Evolutionary conservation across 2,113 vertebrate genomes (phyloP).

Genomic region (Raja brachyura): DNA sequence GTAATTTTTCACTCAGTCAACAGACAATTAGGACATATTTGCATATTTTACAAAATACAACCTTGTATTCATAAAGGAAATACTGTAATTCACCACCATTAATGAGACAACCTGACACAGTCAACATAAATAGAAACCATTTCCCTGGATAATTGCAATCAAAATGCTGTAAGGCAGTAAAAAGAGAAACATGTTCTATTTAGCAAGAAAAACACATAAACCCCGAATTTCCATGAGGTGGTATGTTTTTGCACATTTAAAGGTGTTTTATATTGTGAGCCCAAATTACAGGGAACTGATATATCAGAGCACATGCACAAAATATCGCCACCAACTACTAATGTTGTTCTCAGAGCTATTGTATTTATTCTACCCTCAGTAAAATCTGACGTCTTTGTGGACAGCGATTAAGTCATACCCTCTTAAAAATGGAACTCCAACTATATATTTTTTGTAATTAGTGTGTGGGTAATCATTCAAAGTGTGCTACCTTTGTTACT

Average conservation of each 20-base stretch:
- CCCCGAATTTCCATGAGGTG: neutral
- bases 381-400: slow-evolving; percentile 5
- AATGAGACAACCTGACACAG: slow-evolving; percentile 20
- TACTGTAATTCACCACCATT: slow-evolving; percentile 17
- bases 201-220: slow-evolving; percentile 16
- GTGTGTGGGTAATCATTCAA: neutral
- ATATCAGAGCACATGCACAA: neutral
- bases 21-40: neutral
- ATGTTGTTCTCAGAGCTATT: neutral
- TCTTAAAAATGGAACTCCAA: neutral
- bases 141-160: slow-evolving; percentile 31
- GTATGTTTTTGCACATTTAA: neutral
- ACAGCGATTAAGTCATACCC: neutral
- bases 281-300: neutral
- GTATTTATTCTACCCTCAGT: neutral
- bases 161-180: slow-evolving; percentile 33
- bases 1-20: slow-evolving; percentile 31
- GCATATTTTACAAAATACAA: slow-evolving; percentile 27
- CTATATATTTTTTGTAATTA: neutral
- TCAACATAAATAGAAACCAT: slow-evolving; percentile 25
- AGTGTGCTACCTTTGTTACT: neutral
- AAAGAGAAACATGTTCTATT: slow-evolving; percentile 30
- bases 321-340: neutral
- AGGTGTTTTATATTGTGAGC: neutral
- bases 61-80: slow-evolving; percentile 14